Evolutionary conservation across 2,113 vertebrate species (phyloP), one percentile per base, ranked within the genome.

Genomic region (Azemiops feae): DNA sequence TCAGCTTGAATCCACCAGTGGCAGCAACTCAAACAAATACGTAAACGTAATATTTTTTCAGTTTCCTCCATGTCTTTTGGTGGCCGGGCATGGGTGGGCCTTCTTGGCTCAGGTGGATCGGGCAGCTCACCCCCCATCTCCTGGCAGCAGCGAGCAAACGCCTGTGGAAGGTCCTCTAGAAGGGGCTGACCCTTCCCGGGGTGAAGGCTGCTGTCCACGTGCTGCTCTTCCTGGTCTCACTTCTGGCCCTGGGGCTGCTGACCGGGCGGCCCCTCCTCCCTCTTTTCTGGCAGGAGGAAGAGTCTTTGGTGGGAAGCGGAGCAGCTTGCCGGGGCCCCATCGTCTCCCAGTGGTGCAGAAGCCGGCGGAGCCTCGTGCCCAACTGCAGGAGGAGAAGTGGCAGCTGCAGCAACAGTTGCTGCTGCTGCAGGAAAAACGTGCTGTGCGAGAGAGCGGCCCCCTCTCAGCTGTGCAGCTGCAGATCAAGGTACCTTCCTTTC

Each of bases 401-500:
- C 94, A 60, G 93, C 97, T 98, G 14, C 97, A 97, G 92, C 97
- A 97, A 91, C 97, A 98, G 95, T 91, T 98, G 94, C 94, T 94
- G 25, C 91, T 93, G 86, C 92, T 97, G 47, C 97, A 95, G 95
- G 97, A 97, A 94, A 94, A 93, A 93, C 96, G 98, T 25, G 34
- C 95, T 92, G 95, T 97, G 94, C 93, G 43, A 1, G 97, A 98
- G 94, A 97, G 96, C 53, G 96, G 98, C 1, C 97, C 98, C 96
- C 96, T 97, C 22, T 90, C 96, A 69, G 95, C 98, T 53, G 91
- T 95, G 52, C 98, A 97, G 96, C 98, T 98, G 94, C 98, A 96
- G 97, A 97, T 96, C 96, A 98, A 99, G 99, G 99, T 99, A 97
- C 0, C 1, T 12, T 16, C 12, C 45, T 14, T 50, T 7, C 23